Conservation (phyloP, 2,797 vertebrate species). For the Otolemur crassicaudatus region DNA sequence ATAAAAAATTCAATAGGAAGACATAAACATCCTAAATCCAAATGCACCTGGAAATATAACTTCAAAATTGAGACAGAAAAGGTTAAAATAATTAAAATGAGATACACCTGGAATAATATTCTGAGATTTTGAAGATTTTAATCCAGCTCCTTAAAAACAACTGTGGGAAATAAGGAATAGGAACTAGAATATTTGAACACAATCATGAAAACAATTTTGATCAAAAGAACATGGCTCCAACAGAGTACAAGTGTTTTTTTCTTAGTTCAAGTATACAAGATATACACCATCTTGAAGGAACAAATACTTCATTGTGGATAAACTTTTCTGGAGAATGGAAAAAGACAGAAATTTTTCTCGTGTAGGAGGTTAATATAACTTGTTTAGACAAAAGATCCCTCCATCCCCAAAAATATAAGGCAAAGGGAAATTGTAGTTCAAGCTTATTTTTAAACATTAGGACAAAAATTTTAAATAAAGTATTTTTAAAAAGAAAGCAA, state of each 20-base stretch:
- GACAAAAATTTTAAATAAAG: not conserved
- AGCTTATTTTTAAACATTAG: not conserved
- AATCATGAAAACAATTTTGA: not conserved
- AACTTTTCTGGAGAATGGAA: not conserved
- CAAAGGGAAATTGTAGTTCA: not conserved
- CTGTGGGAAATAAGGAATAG: not conserved
- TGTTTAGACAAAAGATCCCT: not conserved
- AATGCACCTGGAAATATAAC: not conserved
- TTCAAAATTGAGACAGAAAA: not conserved
- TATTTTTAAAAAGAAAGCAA: not conserved
- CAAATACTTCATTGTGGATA: not conserved
- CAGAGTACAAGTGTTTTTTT: not conserved
- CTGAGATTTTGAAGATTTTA: not conserved
- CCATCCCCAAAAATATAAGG: too few relatives aligned
- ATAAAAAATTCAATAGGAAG: not conserved
- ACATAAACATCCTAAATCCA: not conserved
- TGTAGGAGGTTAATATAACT: not conserved
- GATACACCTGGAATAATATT: not conserved
- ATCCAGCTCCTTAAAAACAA: not conserved
- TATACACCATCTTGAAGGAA: not conserved
- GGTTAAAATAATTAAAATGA: not conserved
- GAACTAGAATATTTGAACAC: not conserved
- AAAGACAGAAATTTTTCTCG: not conserved
- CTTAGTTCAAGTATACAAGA: accelerated
- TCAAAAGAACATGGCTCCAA: not conserved